These are phyloP conservation scores for Anolis carolinensis DNA, from an alignment of 2,113 vertebrate species.

Conservation along the genomic window DNA sequence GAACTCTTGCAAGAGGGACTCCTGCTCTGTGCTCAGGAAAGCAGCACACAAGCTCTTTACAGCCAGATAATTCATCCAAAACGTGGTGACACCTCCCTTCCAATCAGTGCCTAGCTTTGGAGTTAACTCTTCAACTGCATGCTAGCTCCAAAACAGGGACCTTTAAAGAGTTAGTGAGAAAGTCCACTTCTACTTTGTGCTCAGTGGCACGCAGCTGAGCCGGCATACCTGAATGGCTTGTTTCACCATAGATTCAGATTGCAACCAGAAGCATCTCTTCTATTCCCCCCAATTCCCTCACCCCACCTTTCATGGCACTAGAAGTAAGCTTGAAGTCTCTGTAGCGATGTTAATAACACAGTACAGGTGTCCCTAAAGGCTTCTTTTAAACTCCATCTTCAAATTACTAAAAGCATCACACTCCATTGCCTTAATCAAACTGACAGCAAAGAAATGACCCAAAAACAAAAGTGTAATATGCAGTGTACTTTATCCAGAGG, in stretches of 20 bases:
- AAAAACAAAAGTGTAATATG: neutral
- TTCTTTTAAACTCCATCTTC: neutral
- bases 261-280: neutral
- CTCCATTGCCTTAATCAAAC: neutral
- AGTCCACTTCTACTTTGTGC: neutral
- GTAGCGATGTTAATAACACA: neutral
- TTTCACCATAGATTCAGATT: neutral
- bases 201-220: neutral
- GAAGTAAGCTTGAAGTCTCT: neutral
- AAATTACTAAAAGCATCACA: constrained; percentile 1
- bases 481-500: neutral
- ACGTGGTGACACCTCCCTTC: constrained; percentile 56
- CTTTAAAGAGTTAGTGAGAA: neutral
- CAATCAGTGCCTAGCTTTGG: constrained; percentile 20
- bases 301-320: neutral
- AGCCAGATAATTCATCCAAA: constrained; percentile 51
- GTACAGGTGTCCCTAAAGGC: neutral
- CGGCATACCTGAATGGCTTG: neutral
- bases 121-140: constrained; percentile 61
- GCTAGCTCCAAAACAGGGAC: neutral
- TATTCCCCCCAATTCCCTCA: too few relatives aligned
- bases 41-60: constrained; percentile 17
- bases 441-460: neutral
- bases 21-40: constrained; percentile 35
- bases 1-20: neutral